Evolutionary conservation across 2,888 invertebrate genomes (phyloP).

Genomic region (Trachelus tabidus): DNA sequence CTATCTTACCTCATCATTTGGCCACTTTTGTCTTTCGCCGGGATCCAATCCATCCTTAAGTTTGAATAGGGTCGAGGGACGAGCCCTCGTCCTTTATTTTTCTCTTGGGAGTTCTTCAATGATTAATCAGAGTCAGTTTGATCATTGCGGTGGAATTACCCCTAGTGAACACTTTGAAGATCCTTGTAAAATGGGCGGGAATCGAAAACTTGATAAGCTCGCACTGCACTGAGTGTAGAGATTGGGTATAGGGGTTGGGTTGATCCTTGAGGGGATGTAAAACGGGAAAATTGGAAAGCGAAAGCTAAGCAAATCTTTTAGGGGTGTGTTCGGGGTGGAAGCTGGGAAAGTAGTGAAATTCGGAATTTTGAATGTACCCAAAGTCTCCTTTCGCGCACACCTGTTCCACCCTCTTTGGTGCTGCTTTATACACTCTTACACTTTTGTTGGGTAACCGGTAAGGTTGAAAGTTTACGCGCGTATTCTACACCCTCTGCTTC

Average conservation of each 20-base stretch:
- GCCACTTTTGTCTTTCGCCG: not conserved
- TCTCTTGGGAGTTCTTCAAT: not conserved
- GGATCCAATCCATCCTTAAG: not conserved
- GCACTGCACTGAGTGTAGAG: not conserved
- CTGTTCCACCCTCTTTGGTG: not conserved
- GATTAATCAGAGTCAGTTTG: not conserved
- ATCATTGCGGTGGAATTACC: not conserved
- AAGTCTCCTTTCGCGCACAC: not conserved
- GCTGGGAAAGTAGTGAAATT: not conserved
- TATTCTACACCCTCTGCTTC: not conserved
- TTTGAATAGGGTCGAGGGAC: not conserved
- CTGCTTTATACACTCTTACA: not conserved
- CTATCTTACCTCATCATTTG: not conserved
- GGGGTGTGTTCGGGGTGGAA: not conserved
- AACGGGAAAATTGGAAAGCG: not conserved
- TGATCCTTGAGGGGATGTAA: not conserved
- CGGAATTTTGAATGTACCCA: not conserved
- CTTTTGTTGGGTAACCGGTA: not conserved
- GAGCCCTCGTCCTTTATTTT: not conserved
- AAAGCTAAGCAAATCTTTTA: not conserved
- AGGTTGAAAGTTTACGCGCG: not conserved
- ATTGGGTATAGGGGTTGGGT: not conserved
- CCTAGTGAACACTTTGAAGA: not conserved
- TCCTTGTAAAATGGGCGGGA: not conserved
- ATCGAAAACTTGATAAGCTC: not conserved